Percentiles rank a stretch among this genome's conserved stretches.
Evolutionary conservation across 2,113 vertebrate genomes (phyloP).

Genomic region (Grantiella picta): DNA sequence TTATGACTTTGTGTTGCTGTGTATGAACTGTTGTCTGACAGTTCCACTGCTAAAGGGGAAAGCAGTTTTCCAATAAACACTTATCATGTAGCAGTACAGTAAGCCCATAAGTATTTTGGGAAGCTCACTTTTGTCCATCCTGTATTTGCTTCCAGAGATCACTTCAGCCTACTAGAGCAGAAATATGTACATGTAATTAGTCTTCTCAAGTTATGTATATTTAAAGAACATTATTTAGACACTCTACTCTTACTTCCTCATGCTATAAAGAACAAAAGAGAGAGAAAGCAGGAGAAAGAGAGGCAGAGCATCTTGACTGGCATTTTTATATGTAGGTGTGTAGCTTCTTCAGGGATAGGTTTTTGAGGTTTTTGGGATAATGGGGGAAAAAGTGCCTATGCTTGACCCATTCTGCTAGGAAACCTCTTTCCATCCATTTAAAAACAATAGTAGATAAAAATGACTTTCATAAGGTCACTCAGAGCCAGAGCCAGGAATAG

Average conservation of each 20-base stretch:
- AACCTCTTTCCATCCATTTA: conserved; percentile 11
- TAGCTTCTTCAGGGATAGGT: not conserved
- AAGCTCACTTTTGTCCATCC: not conserved
- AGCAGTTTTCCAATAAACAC: conserved; percentile 43
- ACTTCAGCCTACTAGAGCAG: not conserved
- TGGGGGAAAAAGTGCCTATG: not conserved
- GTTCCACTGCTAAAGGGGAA: conserved; percentile 27
- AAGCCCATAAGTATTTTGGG: conserved; percentile 27
- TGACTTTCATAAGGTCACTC: conserved; percentile 33
- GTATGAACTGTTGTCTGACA: conserved; percentile 38
- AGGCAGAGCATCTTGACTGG: not conserved
- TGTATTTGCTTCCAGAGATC: conserved; percentile 30
- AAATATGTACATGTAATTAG: not conserved
- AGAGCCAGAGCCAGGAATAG: conserved; percentile 38
- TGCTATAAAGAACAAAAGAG: conserved; percentile 16
- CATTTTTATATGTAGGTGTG: not conserved
- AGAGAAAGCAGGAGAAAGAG: not conserved
- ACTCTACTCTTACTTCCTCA: not conserved
- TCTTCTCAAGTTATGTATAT: conserved; percentile 10
- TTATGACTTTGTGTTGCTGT: conserved; percentile 30
- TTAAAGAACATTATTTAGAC: conserved; percentile 25
- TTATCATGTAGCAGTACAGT: not conserved
- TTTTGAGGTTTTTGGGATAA: not conserved
- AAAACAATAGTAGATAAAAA: conserved; percentile 45
- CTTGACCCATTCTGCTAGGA: not conserved